These are phyloP conservation scores for Atrina japonica DNA, from an alignment of 2,888 invertebrate species.

Conservation along the genomic window DNA sequence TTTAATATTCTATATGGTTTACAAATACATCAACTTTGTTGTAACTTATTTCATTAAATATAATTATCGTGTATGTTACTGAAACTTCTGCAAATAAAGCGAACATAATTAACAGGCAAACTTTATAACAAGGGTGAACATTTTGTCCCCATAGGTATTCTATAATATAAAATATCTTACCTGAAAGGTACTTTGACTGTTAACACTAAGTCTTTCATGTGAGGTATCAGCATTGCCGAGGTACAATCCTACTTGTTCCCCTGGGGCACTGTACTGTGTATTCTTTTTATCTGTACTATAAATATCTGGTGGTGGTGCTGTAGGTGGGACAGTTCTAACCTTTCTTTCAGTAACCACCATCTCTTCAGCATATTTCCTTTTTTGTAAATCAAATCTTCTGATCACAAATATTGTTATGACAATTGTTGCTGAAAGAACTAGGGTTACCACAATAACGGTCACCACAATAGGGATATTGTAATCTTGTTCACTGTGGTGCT, in stretches of 20 bases:
- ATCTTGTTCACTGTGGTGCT: constrained; percentile 6
- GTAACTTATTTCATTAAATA: too few relatives aligned
- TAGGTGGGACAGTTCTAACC: background rate
- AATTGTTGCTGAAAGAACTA: constrained; percentile 68
- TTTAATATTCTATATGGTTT: too few relatives aligned
- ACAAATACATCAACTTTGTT: too few relatives aligned
- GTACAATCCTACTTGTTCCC: constrained; percentile 31
- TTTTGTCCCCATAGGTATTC: too few relatives aligned
- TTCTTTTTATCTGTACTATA: constrained; percentile 4
- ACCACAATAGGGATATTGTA: constrained; percentile 57
- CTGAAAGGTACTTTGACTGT: constrained; percentile 40
- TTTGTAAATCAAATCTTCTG: constrained; percentile 64
- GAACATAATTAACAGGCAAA: too few relatives aligned
- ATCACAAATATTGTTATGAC: constrained; percentile 71
- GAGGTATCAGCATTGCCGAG: constrained; percentile 14
- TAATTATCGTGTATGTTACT: too few relatives aligned
- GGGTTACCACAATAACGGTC: constrained; percentile 69
- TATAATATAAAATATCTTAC: constrained; percentile 26
- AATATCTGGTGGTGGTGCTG: constrained; percentile 8
- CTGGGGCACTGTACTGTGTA: constrained; percentile 29
- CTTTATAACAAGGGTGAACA: too few relatives aligned
- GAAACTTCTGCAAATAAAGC: too few relatives aligned
- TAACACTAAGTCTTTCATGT: constrained; percentile 29
- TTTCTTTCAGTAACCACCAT: constrained; percentile 24
- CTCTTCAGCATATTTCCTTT: constrained; percentile 40